These are phyloP conservation scores for Acanthaster planci DNA, from an alignment of 35 echinoderm and acorn worm species.

Conservation along the genomic window DNA sequence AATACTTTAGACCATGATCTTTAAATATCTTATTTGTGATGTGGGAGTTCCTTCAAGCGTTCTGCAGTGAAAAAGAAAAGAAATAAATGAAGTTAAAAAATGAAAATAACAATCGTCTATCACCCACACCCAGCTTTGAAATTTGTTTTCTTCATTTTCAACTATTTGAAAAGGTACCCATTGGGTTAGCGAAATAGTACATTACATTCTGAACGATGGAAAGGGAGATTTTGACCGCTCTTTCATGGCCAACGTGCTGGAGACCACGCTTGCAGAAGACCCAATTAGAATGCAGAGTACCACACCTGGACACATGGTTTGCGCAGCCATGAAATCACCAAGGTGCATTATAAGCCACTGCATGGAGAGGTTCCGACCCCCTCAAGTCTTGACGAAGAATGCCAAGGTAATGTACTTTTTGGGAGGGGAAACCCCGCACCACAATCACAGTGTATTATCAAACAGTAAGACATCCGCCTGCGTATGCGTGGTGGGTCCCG, in stretches of 20 bases:
- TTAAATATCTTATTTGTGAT: no score
- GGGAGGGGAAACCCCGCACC: no score
- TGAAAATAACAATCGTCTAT: no score
- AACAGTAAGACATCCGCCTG: no score
- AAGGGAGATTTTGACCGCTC: conserved; percentile 2
- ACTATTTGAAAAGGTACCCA: not conserved
- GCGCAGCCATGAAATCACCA: not conserved
- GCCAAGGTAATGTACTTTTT: conserved; percentile 5
- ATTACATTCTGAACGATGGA: not conserved
- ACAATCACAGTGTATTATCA: no score
- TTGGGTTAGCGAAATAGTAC: not conserved
- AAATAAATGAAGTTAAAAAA: no score
- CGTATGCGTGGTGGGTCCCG: no score
- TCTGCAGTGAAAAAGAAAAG: no score
- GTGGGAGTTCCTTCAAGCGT: no score
- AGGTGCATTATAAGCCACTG: not conserved
- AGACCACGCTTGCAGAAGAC: not conserved
- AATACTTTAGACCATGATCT: no score
- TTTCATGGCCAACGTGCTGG: not conserved
- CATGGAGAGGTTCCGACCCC: not conserved
- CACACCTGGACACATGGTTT: not conserved
- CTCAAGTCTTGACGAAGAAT: not conserved
- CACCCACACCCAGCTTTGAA: no score
- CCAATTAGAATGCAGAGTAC: not conserved
- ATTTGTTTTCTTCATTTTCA: no score